Conservation (phyloP, 2,888 invertebrate species). For the Lasiommata megera region DNA sequence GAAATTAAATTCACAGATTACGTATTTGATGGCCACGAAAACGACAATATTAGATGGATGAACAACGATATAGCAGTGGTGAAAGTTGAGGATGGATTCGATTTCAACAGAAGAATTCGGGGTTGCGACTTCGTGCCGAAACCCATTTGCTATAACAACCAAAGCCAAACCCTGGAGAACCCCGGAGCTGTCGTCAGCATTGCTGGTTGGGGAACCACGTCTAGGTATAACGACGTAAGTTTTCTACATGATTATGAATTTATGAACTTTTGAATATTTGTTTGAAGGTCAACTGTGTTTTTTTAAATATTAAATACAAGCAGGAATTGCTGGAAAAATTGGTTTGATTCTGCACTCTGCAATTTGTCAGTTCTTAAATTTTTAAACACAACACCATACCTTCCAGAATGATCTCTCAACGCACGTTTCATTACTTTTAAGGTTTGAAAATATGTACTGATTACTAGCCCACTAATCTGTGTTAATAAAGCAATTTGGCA, state of each 20-base stretch:
- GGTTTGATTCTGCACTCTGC: no score
- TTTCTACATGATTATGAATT: neutral
- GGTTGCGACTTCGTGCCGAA: slow-evolving; percentile 68
- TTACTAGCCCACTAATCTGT: no score
- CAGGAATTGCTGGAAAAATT: no score
- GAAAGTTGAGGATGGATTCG: slow-evolving; percentile 65
- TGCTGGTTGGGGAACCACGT: slow-evolving; percentile 67
- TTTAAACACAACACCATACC: no score
- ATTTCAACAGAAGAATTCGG: slow-evolving; percentile 55
- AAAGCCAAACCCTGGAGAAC: slow-evolving; percentile 60
- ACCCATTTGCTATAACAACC: slow-evolving; percentile 65
- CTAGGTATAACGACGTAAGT: slow-evolving; percentile 62
- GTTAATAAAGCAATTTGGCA: no score
- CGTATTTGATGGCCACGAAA: slow-evolving; percentile 66
- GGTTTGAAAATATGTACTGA: no score
- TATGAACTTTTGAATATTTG: no score
- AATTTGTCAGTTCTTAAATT: no score
- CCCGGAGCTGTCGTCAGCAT: slow-evolving; percentile 54
- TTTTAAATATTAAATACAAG: no score
- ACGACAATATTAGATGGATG: slow-evolving; percentile 72
- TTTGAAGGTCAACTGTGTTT: no score
- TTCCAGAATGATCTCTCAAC: no score
- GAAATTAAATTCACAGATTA: slow-evolving; percentile 47
- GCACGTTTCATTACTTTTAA: no score
- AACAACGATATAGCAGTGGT: slow-evolving; percentile 70